A percentile compares a stretch with the other conserved stretches of the same genome.
Conservation (phyloP, 2,113 vertebrate genomes). For the Gyps fulvus region DNA sequence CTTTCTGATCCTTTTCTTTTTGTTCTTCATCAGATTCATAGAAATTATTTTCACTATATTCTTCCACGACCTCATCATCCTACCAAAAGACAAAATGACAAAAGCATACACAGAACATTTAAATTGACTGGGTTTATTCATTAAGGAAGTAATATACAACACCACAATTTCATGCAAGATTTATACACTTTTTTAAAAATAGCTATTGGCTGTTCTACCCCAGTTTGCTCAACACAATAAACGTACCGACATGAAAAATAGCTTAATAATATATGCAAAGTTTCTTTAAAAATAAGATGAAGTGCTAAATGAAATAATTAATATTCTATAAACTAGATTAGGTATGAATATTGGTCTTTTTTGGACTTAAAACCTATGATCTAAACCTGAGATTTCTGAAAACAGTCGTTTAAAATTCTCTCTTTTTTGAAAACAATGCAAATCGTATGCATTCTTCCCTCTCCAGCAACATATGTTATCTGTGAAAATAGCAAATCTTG, state of each 20-base stretch:
- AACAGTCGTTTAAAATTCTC: not conserved
- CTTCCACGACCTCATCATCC: conserved; percentile 76
- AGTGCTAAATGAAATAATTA: not conserved
- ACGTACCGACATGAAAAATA: fast-evolving
- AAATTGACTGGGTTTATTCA: not conserved
- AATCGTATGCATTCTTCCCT: not conserved
- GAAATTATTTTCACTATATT: conserved; percentile 81
- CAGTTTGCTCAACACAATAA: not conserved
- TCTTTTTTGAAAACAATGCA: not conserved
- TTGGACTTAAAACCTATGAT: not conserved
- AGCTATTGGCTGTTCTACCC: not conserved
- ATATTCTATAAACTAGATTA: not conserved
- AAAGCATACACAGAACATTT: not conserved
- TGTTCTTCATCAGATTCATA: conserved; percentile 91
- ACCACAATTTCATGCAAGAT: not conserved
- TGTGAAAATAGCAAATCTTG: not conserved
- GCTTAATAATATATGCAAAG: not conserved
- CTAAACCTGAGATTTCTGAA: not conserved
- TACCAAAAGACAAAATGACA: conserved; percentile 56
- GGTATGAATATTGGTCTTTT: not conserved
- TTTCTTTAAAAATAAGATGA: not conserved
- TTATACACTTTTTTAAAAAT: not conserved
- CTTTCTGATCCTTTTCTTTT: conserved; percentile 55
- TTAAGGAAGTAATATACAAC: not conserved
- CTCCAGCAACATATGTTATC: not conserved